phyloP scores from a whole-genome alignment of 1,140 invertebrate genomes.

The Capitella teleta region DNA sequence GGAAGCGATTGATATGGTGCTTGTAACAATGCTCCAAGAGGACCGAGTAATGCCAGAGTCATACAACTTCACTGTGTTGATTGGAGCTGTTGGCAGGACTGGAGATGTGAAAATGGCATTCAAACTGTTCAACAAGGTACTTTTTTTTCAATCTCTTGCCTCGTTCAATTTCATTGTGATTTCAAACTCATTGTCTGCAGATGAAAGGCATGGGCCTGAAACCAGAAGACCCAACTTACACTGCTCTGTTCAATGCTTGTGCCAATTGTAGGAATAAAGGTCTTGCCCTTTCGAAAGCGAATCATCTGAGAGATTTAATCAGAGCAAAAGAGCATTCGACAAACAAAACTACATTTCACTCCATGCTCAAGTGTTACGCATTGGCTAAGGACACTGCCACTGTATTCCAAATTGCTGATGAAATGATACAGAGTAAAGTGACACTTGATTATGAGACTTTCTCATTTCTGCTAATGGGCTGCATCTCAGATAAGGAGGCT shows the following conservation, averaged over 20 bases:
- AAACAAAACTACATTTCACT: constrained; percentile 57
- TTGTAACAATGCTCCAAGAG: constrained; percentile 58
- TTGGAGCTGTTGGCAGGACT: constrained; percentile 62
- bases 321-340: constrained; percentile 54
- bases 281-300: constrained; percentile 55
- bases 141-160: not conserved
- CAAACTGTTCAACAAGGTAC: constrained; percentile 58
- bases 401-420: constrained; percentile 1
- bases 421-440: not conserved
- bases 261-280: constrained; percentile 59
- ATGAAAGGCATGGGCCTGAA: constrained; percentile 64
- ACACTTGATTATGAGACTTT: constrained; percentile 28
- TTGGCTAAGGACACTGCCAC: constrained; percentile 57
- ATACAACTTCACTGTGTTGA: constrained; percentile 69
- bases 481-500: constrained; percentile 60
- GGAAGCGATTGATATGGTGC: constrained; percentile 36
- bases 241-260: constrained; percentile 76
- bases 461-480: constrained; percentile 67
- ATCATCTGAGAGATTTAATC: constrained; percentile 55
- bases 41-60: constrained; percentile 64
- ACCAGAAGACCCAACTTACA: constrained; percentile 60
- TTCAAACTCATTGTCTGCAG: constrained; percentile 21
- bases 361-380: constrained; percentile 55
- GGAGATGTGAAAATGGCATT: constrained; percentile 78
- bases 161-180: not conserved